Conservation (phyloP, 1,140 invertebrate genomes). For the Andrena cerasifolii region DNA sequence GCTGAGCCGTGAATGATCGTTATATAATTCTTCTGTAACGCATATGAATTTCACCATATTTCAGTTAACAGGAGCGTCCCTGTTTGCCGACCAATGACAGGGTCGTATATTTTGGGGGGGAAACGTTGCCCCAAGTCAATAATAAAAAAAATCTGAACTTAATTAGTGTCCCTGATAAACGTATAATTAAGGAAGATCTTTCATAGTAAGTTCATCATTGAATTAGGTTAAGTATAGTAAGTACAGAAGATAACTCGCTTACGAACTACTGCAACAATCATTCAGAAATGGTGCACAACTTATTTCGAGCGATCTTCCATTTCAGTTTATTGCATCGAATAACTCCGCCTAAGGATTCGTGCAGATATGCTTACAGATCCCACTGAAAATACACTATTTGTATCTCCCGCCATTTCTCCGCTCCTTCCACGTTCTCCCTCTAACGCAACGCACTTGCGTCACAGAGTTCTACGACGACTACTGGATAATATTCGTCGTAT, state of each 20-base stretch:
- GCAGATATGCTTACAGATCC: too few relatives aligned
- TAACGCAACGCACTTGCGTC: slow-evolving; percentile 14
- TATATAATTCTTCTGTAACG: slow-evolving; percentile 60
- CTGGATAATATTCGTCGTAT: slow-evolving; percentile 20
- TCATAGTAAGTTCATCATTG: not conserved
- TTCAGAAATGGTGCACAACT: not conserved
- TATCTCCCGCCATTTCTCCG: slow-evolving; percentile 37
- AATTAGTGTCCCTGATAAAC: not conserved
- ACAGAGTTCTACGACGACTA: slow-evolving; percentile 7
- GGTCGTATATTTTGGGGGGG: not conserved
- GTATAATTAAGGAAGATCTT: not conserved
- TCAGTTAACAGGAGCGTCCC: not conserved
- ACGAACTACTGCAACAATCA: not conserved
- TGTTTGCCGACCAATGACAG: not conserved
- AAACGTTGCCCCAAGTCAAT: not conserved
- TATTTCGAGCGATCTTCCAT: too few relatives aligned
- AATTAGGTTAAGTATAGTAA: not conserved
- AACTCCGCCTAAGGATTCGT: too few relatives aligned
- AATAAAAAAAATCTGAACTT: not conserved
- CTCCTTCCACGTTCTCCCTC: not conserved
- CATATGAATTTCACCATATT: slow-evolving; percentile 21
- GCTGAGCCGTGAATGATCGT: slow-evolving; percentile 31
- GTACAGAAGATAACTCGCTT: not conserved
- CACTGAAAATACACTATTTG: not conserved
- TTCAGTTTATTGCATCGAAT: too few relatives aligned